Conservation (phyloP, 2,113 vertebrate species). For the Heterochromis multidens region DNA sequence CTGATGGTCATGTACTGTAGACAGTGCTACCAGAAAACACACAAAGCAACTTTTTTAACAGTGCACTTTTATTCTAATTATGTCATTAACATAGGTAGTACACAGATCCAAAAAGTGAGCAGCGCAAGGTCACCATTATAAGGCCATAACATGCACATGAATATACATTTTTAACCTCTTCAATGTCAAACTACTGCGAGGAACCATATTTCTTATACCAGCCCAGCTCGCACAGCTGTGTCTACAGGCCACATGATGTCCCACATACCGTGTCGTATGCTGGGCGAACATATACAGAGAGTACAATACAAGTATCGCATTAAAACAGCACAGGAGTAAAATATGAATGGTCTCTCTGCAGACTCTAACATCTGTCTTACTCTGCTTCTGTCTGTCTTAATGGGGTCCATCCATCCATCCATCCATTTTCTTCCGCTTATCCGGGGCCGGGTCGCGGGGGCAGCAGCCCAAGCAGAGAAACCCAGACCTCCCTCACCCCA, state of each 20-base stretch:
- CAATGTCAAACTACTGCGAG: background rate
- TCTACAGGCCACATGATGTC: background rate
- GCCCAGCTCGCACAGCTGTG: background rate
- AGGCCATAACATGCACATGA: background rate
- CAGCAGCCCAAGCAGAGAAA: too few species aligned
- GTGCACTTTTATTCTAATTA: too few species aligned
- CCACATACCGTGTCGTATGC: background rate
- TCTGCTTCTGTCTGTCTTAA: background rate
- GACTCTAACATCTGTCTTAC: background rate
- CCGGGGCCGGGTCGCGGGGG: too few species aligned
- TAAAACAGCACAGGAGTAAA: background rate
- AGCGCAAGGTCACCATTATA: background rate
- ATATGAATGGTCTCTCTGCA: background rate
- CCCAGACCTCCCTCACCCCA: too few species aligned
- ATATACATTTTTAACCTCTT: background rate
- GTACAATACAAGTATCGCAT: background rate
- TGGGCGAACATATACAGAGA: background rate
- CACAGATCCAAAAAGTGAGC: too few species aligned
- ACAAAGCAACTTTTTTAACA: background rate
- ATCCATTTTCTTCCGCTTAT: too few species aligned
- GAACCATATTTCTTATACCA: background rate
- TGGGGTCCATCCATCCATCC: too few species aligned
- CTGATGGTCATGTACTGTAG: background rate
- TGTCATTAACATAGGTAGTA: too few species aligned
- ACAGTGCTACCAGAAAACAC: background rate